Conservation (phyloP, 1,140 invertebrate genomes). For the Lordiphosa clarofinis region DNA sequence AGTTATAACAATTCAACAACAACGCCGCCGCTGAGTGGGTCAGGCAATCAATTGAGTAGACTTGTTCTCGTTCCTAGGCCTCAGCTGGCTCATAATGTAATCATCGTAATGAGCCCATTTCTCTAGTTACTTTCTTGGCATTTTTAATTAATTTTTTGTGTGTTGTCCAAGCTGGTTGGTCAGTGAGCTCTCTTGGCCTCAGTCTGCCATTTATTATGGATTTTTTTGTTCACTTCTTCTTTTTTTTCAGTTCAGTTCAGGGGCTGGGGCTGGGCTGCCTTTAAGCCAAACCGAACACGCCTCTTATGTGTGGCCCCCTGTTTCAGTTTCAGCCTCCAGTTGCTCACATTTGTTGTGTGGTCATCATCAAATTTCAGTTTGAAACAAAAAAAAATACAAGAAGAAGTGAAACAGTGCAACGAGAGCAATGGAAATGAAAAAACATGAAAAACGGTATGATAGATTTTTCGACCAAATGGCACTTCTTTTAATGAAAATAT, state of each 20-base stretch:
- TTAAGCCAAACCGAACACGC: constrained; percentile 23
- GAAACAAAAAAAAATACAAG: constrained; percentile 10
- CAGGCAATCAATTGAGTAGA: constrained; percentile 52
- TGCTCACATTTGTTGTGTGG: constrained; percentile 44
- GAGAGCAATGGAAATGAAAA: constrained; percentile 3
- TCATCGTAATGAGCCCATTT: constrained; percentile 66
- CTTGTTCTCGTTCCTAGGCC: constrained; percentile 41
- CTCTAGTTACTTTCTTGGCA: constrained; percentile 60
- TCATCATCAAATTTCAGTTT: constrained; percentile 38
- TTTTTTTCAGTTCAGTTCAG: constrained; percentile 9
- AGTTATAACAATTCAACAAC: constrained; percentile 60
- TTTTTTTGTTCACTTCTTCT: constrained; percentile 15
- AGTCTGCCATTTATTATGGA: constrained; percentile 41
- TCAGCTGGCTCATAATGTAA: constrained; percentile 33
- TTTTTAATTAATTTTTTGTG: constrained; percentile 66
- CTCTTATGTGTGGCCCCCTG: constrained; percentile 35
- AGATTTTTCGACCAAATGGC: too few relatives aligned
- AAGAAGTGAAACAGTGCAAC: constrained; percentile 24
- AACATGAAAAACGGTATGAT: too few relatives aligned
- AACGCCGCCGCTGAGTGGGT: constrained; percentile 17
- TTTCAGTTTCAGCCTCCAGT: constrained; percentile 26
- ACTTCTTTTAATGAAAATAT: too few relatives aligned
- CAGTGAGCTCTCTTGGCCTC: constrained; percentile 4
- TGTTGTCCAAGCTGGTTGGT: constrained; percentile 21
- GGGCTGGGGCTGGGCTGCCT: constrained; percentile 5